Evolutionary conservation across 1,140 invertebrate genomes (phyloP), one percentile per base, ranked within the genome.

Genomic region (Drosophila nigromelanica): DNA sequence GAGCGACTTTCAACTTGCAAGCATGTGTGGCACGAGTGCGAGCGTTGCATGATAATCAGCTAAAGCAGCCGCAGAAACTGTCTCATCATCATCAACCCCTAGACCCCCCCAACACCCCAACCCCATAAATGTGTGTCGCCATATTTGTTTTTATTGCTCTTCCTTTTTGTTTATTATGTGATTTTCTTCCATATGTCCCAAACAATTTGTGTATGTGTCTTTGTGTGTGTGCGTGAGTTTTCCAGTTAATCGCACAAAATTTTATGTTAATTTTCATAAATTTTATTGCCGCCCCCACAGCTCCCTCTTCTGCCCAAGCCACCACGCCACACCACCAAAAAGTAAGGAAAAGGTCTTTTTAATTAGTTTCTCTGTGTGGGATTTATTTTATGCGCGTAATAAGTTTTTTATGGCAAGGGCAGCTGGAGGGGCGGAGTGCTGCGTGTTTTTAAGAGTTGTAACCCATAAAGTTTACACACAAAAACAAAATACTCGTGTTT

Each of bases 241-340:
- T 62, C 66, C 54, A 89, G 83, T 89, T 89, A 89, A 89, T 89
- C 83, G 82, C 79, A 78, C 77, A 78, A 80, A 80, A 80, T 90
- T 90, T 90, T 87, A 90, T 90, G 87, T 83, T 87, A 89, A 90
- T 90, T 90, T 90, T 90, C 87, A 87, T 90, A 90, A 90, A 90
- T 90, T 90, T 90, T 90, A 90, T 90, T 90, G 77, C 86, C 72
- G 63, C 76, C 85, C 73, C 80, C 50, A 10, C 61, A 27, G 4
- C 21, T 4, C 30, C 5, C 24, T n/a, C 21, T 14, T 1, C 24
- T 12, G 10, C 11, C 24, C 1, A n/a, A n/a, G n/a, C n/a, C n/a
- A n/a, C n/a, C n/a, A n/a, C n/a, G n/a, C n/a, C 27, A 27, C 5
- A 27, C 5, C 27, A 27, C 55, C 3, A 39, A 64, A 42, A 69